These are phyloP conservation scores for Hymenochirus boettgeri DNA, from an alignment of 2,113 vertebrate species.

Conservation along the genomic window DNA sequence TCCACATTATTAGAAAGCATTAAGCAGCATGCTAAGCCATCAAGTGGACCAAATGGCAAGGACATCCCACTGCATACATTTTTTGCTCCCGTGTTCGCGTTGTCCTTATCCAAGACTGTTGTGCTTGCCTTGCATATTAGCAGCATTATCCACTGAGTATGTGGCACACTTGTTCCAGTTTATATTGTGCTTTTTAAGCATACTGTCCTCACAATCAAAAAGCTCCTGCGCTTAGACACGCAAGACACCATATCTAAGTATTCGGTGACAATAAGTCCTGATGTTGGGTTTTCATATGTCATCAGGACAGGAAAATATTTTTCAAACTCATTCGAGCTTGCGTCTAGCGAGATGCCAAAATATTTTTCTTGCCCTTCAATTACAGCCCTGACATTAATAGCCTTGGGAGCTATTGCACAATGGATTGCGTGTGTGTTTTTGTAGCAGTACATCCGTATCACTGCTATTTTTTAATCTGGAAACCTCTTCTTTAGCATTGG, in stretches of 20 bases:
- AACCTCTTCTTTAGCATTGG: constrained; percentile 18
- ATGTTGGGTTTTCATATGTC: constrained; percentile 1
- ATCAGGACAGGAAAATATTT: constrained; percentile 13
- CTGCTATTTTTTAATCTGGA: constrained; percentile 8
- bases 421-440: not conserved
- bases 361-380: not conserved
- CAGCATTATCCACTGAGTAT: constrained; percentile 16
- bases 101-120: not conserved
- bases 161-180: constrained; percentile 16
- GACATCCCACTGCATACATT: constrained; percentile 13
- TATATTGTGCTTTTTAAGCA: constrained; percentile 20
- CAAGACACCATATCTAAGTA: constrained; percentile 14
- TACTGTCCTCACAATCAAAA: not conserved
- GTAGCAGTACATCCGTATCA: not conserved
- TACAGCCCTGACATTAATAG: not conserved
- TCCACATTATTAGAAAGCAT: not conserved
- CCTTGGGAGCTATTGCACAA: constrained; percentile 1
- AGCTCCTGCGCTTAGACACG: constrained; percentile 4
- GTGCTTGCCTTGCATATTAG: constrained; percentile 11
- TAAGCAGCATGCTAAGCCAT: constrained; percentile 15
- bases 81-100: not conserved
- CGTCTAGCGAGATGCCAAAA: constrained; percentile 21
- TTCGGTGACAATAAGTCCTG: not conserved
- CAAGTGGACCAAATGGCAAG: constrained; percentile 5
- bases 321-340: constrained; percentile 11